Conservation (phyloP, 2,888 invertebrate genomes). For the Drosophila diplacantha region DNA sequence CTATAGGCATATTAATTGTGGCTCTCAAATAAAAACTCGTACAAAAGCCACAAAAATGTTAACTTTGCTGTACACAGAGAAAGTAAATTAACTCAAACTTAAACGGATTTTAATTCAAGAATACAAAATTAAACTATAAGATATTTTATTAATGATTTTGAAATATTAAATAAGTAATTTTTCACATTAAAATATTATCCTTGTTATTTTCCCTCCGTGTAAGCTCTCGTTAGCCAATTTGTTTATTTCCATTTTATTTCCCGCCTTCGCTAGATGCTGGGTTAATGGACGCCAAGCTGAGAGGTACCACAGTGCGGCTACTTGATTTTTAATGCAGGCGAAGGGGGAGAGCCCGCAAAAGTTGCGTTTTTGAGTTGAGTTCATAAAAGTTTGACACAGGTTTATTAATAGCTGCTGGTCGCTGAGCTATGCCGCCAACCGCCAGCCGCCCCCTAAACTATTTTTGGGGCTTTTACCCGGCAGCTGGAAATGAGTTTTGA, state of each 20-base stretch:
- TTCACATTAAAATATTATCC: not conserved
- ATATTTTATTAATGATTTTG: not conserved
- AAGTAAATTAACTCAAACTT: not conserved
- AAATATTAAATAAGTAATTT: not conserved
- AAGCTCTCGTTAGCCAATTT: not conserved
- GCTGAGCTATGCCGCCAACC: constrained; percentile 41
- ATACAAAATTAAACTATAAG: no score
- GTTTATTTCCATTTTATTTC: constrained; percentile 18
- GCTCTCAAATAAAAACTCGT: constrained; percentile 5
- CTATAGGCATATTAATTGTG: constrained; percentile 9
- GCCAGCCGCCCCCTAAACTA: constrained; percentile 25
- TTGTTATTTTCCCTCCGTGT: not conserved
- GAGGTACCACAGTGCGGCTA: constrained; percentile 32
- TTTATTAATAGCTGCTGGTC: constrained; percentile 65
- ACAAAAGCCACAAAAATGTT: constrained; percentile 13
- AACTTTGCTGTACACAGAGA: not conserved
- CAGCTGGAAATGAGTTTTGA: constrained; percentile 35
- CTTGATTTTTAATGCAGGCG: constrained; percentile 40
- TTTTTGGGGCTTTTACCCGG: constrained; percentile 34
- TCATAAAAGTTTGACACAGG: constrained; percentile 64
- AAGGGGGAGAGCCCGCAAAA: constrained; percentile 32
- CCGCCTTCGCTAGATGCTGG: constrained; percentile 16
- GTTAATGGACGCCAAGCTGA: constrained; percentile 26
- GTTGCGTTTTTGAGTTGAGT: constrained; percentile 47
- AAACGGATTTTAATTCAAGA: not conserved